Base-by-base conservation (phyloP, 1,140 invertebrate genomes). In the Cydia amplana region DNA sequence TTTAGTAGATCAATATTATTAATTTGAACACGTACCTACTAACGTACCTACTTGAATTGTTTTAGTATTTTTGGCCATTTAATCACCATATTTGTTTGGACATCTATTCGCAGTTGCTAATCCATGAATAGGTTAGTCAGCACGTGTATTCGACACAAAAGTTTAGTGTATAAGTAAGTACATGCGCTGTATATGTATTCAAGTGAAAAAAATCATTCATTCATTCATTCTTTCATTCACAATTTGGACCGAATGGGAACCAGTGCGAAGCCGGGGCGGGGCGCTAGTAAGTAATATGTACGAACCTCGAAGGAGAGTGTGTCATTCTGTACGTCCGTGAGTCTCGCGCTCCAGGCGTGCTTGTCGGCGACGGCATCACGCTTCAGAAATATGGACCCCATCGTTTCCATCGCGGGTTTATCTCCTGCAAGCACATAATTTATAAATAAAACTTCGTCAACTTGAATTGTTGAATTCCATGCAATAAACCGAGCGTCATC, bases 361-460 rank as follows among this genome's bases (percentile, higher is more conserved):
- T 78, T 90, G 79, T 77, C 89, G 74, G 80, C 83, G 49, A 76
- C 84, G 78, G 80, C 93, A 82, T 83, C 89, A 64, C 78, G 85
- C n/a, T 81, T 87, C 0, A 95, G 79, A 60, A 90, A 92, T 63
- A 95, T 80, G 3, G 94, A 91, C 0, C 93, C 94, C 80, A 93
- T 89, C 0, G 95, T 96, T 10, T 95, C 93, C 10, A 94, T 88
- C 36, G 91, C 85, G 0, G 95, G 94, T 64, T 93, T 93, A 32
- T 94, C 94, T 49, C 95, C 95, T 95, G 78, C 55, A 49, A 75
- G 0, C 40, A 43, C 12, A 43, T 43, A 43, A 43, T 43, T 46
- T 46, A 40, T 40, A 10, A 40, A 40, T 40, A 40, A 32, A 32
- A 32, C 32, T 32, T 1, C 5, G 32, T 32, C 32, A 32, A 32